Evolutionary conservation across 2,113 vertebrate genomes (phyloP), one percentile per base, ranked within the genome.

Genomic region (Todiramphus chloris): DNA sequence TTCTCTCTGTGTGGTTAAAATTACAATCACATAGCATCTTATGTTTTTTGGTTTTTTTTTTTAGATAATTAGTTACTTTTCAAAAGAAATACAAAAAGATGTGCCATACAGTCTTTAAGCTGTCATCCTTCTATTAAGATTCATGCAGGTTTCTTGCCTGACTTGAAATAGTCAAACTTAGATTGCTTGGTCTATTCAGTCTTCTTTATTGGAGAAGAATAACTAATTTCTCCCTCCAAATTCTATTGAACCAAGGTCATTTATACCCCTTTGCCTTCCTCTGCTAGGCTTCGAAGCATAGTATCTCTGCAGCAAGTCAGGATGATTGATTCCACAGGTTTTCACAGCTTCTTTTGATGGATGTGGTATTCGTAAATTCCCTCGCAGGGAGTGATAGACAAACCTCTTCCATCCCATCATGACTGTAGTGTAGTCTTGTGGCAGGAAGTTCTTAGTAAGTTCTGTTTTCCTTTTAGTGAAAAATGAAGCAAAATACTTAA

Each of bases 311-410:
- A n/a, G 30, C n/a, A 59, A 83, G 48, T 46, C 4, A 5, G 8
- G 12, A 2, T 64, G 27, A 67, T 64, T 5, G 4, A 28, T 80
- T 83, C 33, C 33, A 30, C 10, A 39, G 16, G 24, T 81, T 91
- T 95, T 91, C 64, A 58, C 43, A 73, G 16, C 27, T 14, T 43
- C 3, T 62, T 90, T 35, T 7, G 33, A 58, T 77, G 23, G 13
- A 12, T 66, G 21, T 62, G 18, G n/a, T 44, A 30, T 58, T 77
- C 83, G 1, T 80, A 56, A 79, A 62, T 80, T 66, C 30, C 21
- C 0, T 77, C 19, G 19, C 0, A 2, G 37, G 44, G 30, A 18
- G 13, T 58, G 15, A 31, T 60, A 11, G 9, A 4, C 16, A 62
- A 66, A 31, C 12, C 5, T 89, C 21, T 93, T 93, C 17, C 16